phyloP scores from a whole-genome alignment of 2,888 invertebrate species.

The Trissoscelio sp. region DNA sequence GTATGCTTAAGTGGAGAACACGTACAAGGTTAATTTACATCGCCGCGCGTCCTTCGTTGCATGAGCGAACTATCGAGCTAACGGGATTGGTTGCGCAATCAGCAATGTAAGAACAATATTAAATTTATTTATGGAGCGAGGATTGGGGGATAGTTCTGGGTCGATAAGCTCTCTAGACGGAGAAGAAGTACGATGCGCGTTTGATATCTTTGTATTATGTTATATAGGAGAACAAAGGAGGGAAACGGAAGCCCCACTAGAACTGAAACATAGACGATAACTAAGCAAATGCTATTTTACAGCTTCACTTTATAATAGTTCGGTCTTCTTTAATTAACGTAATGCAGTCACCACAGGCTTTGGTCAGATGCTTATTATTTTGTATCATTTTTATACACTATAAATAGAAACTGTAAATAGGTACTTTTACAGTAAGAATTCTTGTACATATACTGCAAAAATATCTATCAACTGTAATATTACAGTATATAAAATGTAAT shows the following conservation, averaged over 20 bases:
- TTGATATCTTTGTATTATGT: constrained; percentile 71
- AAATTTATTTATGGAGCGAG: constrained; percentile 76
- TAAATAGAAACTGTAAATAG: too few species aligned
- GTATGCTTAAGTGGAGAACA: constrained; percentile 36
- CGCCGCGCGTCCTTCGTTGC: constrained; percentile 67
- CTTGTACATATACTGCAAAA: too few species aligned
- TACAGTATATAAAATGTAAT: too few species aligned
- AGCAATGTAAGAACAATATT: constrained; percentile 77
- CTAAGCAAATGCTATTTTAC: constrained; percentile 70
- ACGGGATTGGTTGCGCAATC: constrained; percentile 76
- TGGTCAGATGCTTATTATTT: constrained; percentile 34
- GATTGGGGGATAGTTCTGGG: constrained; percentile 66
- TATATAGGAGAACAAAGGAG: constrained; percentile 69
- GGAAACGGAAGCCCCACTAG: constrained; percentile 73
- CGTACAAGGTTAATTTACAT: constrained; percentile 66
- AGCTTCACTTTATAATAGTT: constrained; percentile 69
- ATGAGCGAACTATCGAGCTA: constrained; percentile 69
- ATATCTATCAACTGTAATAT: too few species aligned
- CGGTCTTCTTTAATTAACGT: constrained; percentile 50
- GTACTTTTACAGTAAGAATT: too few species aligned
- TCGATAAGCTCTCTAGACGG: constrained; percentile 68
- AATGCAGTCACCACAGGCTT: constrained; percentile 15
- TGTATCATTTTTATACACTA: not conserved
- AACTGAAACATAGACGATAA: constrained; percentile 69
- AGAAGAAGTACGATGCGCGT: constrained; percentile 67